Percentiles rank a stretch among this genome's conserved stretches.
These are phyloP conservation scores for Formicarius rufipectus DNA, from an alignment of 2,113 vertebrate species.

Conservation along the genomic window DNA sequence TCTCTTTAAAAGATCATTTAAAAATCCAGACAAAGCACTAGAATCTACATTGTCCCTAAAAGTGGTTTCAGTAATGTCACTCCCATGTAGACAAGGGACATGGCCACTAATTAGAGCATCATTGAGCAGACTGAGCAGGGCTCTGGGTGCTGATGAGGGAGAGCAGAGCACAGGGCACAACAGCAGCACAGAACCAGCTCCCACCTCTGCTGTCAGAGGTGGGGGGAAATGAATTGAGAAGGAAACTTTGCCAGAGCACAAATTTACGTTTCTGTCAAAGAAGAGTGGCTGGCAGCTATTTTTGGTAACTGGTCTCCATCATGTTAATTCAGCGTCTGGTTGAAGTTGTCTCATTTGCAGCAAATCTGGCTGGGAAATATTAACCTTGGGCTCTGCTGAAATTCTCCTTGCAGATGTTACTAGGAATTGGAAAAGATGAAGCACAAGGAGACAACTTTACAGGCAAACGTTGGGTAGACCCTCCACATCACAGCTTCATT, in stretches of 20 bases:
- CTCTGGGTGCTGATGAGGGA: neutral
- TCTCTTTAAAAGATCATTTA: neutral
- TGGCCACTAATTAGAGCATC: neutral
- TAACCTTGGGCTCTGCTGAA: slow-evolving; percentile 68
- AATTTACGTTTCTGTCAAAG: slow-evolving; percentile 54
- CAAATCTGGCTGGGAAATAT: slow-evolving; percentile 68
- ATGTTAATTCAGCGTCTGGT: slow-evolving; percentile 57
- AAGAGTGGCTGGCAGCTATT: slow-evolving; percentile 58
- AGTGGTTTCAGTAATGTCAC: neutral
- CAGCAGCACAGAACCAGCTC: neutral
- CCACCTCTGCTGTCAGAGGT: neutral
- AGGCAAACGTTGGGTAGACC: neutral
- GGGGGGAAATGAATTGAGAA: neutral
- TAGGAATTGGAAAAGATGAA: neutral
- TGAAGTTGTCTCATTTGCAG: slow-evolving; percentile 64
- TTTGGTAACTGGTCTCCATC: slow-evolving; percentile 47
- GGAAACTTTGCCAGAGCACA: neutral
- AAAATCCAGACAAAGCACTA: neutral
- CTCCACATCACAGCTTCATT: neutral
- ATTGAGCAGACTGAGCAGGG: fast-evolving
- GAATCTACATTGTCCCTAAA: neutral
- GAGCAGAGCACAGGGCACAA: neutral
- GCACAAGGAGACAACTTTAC: slow-evolving; percentile 8
- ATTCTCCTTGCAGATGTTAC: slow-evolving; percentile 64
- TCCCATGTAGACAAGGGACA: neutral